Base-by-base conservation (phyloP, 2,797 vertebrate genomes). In the Syndactyla subalaris region DNA sequence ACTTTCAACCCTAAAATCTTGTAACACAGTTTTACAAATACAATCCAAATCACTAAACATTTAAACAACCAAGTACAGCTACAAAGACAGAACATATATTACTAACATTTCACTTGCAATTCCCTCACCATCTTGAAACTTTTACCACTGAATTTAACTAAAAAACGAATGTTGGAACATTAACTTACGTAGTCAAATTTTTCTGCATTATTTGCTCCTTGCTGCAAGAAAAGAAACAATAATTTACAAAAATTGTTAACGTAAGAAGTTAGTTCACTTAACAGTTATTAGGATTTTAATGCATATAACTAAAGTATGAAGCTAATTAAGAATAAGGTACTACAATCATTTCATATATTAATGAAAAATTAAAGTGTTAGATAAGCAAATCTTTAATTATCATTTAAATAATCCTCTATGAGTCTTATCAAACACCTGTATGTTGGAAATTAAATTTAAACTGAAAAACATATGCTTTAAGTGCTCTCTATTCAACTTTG, bases 121-220 rank as follows among this genome's bases (percentile, higher is more conserved):
- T 73, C 54, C 18, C 20, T 61, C 49, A 22, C 36, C 12, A 62
- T 14, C 30, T 54, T 29, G 9, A 80, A 12, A 62, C 4, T 48
- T 65, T 18, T 36, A 72, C 2, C n/a, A 39, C 12, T 26, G 24
- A 75, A 51, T 58, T 89, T 48, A 91, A 27, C 39, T 38, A 1
- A 72, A 67, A 78, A 85, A 71, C 18, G 24, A 81, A 78, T 36
- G 24, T 19, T 58, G 3, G 21, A 85, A 66, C 6, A 16, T 92
- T 52, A 94, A 99, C 99, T 99, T 98, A 99, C 99, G 51, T 99
- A 99, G 95, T 99, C 99, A 98, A 99, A 99, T 88, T 99, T 99
- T 93, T 99, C 99, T 8, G 99, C 99, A 32, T 99, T 99, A 98
- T 99, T 98, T 77, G 98, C 98, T 95, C 99, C 99, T 99, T 99